Conservation (phyloP, 2,888 invertebrate species). For the Aphidius colemani region DNA sequence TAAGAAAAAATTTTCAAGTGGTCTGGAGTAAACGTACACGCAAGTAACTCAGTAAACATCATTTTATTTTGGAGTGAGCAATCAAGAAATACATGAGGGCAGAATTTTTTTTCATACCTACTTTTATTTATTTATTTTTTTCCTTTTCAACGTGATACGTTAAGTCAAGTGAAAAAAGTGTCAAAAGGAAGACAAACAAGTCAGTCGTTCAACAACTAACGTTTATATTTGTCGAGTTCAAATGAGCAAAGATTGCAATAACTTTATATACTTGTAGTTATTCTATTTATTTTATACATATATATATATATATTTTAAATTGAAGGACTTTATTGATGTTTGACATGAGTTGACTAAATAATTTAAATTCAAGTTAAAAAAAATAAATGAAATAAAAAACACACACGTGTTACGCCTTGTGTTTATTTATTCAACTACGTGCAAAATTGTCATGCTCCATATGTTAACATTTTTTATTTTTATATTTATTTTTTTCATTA, state of each 20-base stretch:
- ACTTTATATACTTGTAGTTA: conserved; percentile 6
- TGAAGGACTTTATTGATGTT: background rate
- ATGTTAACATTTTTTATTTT: too few relatives aligned
- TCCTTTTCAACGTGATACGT: background rate
- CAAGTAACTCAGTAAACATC: conserved; percentile 19
- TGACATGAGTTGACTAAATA: too few relatives aligned
- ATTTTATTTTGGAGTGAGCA: conserved; percentile 8
- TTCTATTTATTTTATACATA: background rate
- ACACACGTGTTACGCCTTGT: too few relatives aligned
- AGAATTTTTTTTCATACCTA: conserved; percentile 30
- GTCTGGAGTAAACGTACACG: conserved; percentile 2
- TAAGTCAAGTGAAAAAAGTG: background rate
- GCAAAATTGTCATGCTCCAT: too few relatives aligned
- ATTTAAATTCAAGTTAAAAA: too few relatives aligned
- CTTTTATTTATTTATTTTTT: background rate
- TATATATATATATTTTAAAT: conserved; percentile 7
- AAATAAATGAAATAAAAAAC: too few relatives aligned
- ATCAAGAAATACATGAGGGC: conserved; percentile 34
- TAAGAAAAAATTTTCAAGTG: background rate
- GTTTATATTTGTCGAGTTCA: conserved; percentile 54
- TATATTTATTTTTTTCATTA: too few relatives aligned
- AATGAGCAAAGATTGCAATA: conserved; percentile 41
- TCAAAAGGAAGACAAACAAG: background rate
- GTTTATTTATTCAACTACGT: too few relatives aligned
- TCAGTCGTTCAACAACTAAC: conserved; percentile 6